Conservation (phyloP, 1,140 invertebrate species). For the Drosophila murphyi region DNA sequence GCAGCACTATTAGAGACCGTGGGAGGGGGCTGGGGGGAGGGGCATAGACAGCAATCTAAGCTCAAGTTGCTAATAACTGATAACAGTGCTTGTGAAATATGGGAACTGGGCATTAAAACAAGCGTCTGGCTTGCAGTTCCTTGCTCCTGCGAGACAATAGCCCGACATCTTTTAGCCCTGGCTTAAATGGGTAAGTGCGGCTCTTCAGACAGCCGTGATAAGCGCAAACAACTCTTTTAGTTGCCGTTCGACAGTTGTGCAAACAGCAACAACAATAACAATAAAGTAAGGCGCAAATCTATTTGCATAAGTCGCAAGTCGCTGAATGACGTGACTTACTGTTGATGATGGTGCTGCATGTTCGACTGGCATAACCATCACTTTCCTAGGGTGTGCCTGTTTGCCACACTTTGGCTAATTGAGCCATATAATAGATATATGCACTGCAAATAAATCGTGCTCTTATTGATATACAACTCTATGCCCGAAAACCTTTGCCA, state of each 20-base stretch:
- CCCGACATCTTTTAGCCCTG: constrained; percentile 24
- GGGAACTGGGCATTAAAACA: constrained; percentile 50
- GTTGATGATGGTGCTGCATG: constrained; percentile 53
- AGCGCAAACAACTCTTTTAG: constrained; percentile 36
- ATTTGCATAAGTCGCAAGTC: constrained; percentile 62
- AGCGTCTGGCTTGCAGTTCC: constrained; percentile 54
- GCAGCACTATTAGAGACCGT: constrained; percentile 19
- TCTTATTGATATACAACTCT: no score
- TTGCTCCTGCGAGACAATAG: constrained; percentile 59
- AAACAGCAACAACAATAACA: constrained; percentile 45
- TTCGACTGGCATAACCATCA: constrained; percentile 65
- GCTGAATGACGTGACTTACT: constrained; percentile 55
- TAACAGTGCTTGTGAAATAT: constrained; percentile 31
- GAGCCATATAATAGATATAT: constrained; percentile 40
- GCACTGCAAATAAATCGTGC: neutral
- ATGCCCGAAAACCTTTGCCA: no score
- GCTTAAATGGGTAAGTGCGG: constrained; percentile 11
- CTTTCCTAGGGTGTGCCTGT: constrained; percentile 61
- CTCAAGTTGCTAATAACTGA: constrained; percentile 64
- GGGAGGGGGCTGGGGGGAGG: neutral
- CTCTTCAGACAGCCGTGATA: constrained; percentile 53
- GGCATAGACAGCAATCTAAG: constrained; percentile 19
- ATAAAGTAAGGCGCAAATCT: constrained; percentile 32
- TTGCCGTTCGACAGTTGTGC: constrained; percentile 33
- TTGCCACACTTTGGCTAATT: constrained; percentile 67